These are phyloP conservation scores for Petrocephalus zakoni DNA, from an alignment of 2,113 vertebrate genomes.

Conservation along the genomic window DNA sequence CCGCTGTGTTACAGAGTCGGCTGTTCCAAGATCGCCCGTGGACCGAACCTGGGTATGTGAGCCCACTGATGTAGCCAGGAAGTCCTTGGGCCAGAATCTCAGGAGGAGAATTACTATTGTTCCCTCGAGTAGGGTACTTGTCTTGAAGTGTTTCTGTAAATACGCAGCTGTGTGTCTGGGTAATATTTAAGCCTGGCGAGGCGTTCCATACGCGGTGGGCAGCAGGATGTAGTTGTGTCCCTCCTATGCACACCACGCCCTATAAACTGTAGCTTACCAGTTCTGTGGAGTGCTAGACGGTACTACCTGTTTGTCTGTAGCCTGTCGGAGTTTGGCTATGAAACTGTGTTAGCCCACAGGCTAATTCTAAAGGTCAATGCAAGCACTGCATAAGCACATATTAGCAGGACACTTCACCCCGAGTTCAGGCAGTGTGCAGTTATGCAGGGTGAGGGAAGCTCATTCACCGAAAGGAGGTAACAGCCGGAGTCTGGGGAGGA, in stretches of 20 bases:
- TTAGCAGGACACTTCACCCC: conserved; percentile 57
- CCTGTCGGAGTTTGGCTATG: not conserved
- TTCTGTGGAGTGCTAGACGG: not conserved
- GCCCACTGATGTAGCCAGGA: not conserved
- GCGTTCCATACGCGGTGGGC: not conserved
- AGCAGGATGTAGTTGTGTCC: not conserved
- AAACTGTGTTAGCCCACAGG: conserved; percentile 27
- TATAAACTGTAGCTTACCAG: not conserved
- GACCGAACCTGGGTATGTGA: not conserved
- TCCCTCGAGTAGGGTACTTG: not conserved
- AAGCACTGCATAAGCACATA: conserved; percentile 56
- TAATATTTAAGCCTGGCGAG: not conserved
- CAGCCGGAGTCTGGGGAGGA: conserved; percentile 55
- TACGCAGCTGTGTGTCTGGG: not conserved
- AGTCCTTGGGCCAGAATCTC: not conserved
- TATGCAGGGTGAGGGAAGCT: conserved; percentile 62
- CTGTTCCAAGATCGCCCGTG: no score
- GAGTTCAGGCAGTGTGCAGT: conserved; percentile 63
- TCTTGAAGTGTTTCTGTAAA: not conserved
- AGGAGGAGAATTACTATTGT: not conserved
- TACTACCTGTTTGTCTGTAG: not conserved
- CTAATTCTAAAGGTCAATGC: conserved; percentile 63
- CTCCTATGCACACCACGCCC: not conserved
- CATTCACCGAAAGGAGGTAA: conserved; percentile 56
- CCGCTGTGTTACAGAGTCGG: not conserved